Evolutionary conservation across 2,113 vertebrate genomes (phyloP).

Genomic region (Uropsilus gracilis): DNA sequence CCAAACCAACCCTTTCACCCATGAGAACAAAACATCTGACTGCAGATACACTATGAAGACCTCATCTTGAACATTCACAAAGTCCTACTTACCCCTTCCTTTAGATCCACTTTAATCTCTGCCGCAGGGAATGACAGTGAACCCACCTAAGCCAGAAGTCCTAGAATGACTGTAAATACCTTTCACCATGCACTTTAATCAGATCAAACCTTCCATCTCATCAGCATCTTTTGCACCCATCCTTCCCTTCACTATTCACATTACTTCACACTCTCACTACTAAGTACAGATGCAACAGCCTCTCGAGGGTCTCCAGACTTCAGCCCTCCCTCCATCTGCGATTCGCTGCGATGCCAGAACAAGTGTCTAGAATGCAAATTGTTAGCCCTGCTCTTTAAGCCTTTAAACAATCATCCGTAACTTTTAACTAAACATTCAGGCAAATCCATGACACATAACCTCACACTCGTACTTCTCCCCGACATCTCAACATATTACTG

Average conservation of each 20-base stretch:
- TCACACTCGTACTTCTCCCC: not conserved
- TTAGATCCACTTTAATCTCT: conserved; percentile 23
- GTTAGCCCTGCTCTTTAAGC: not conserved
- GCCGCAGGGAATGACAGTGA: not conserved
- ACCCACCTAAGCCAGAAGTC: not conserved
- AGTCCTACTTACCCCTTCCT: not conserved
- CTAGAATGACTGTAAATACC: not conserved
- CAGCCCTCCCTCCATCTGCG: not conserved
- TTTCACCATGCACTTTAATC: not conserved
- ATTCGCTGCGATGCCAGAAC: not conserved
- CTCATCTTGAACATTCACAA: not conserved
- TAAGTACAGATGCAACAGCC: not conserved
- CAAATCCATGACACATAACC: not conserved
- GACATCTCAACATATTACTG: conserved; percentile 11
- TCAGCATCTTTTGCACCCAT: not conserved
- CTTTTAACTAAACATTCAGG: conserved; percentile 26
- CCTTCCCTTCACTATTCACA: not conserved
- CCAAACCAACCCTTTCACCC: not conserved
- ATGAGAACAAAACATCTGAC: not conserved
- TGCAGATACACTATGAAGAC: not conserved
- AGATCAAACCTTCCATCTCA: not conserved
- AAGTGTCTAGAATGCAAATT: conserved; percentile 23
- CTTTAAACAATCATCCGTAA: not conserved
- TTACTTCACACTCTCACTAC: conserved; percentile 8
- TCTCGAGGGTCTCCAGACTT: not conserved